phyloP scores from a whole-genome alignment of 2,113 vertebrate species.

The Gambusia affinis region DNA sequence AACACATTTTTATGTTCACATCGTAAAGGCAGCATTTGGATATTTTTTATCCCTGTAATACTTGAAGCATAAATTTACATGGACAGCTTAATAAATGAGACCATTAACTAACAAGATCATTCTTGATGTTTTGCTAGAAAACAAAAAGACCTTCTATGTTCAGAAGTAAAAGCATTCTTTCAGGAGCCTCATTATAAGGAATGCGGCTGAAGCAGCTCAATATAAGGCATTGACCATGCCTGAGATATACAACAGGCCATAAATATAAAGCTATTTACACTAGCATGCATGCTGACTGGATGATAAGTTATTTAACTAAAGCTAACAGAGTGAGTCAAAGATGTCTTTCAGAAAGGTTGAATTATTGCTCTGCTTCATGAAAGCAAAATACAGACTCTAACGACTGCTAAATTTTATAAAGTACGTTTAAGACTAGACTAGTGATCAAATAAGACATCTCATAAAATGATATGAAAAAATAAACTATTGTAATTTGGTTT shows the following conservation, averaged over 20 bases:
- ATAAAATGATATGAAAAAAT: neutral
- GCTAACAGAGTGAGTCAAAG: too few relatives aligned
- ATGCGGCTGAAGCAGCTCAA: conserved; percentile 27
- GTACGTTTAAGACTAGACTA: too few relatives aligned
- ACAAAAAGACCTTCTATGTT: conserved; percentile 43
- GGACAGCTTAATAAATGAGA: conserved; percentile 32
- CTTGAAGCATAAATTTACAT: conserved; percentile 20
- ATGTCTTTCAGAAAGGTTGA: neutral
- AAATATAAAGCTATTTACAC: conserved; percentile 42
- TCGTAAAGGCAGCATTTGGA: neutral
- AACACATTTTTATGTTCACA: neutral
- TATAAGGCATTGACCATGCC: conserved; percentile 12
- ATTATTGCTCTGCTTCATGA: neutral
- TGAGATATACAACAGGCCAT: conserved; percentile 22
- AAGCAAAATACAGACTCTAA: neutral
- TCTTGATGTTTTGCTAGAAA: conserved; percentile 18
- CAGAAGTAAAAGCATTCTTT: conserved; percentile 48
- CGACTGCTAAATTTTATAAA: too few relatives aligned
- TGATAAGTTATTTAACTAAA: neutral
- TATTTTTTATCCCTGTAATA: neutral
- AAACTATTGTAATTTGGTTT: neutral
- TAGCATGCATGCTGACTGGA: conserved; percentile 17
- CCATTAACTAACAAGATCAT: conserved; percentile 22
- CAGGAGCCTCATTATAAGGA: conserved; percentile 33
- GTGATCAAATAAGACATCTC: too few relatives aligned